Evolutionary conservation across 2,797 vertebrate species (phyloP).

Genomic region (Hemibagrus guttatus): DNA sequence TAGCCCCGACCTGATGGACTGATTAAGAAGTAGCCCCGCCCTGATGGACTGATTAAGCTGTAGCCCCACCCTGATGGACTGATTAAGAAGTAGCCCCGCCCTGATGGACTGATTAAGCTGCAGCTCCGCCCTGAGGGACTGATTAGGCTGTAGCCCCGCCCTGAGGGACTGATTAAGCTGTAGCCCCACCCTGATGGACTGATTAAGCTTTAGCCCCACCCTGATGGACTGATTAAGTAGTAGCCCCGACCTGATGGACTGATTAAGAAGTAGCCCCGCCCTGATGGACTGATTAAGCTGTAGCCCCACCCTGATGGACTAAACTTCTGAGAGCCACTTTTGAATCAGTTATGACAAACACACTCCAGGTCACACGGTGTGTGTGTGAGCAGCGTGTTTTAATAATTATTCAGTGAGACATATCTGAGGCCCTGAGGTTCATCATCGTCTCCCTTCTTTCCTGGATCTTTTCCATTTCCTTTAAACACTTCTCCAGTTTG

Average conservation of each 20-base stretch:
- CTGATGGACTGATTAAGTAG: not conserved
- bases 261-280: not conserved
- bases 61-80: not conserved
- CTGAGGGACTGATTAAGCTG: not conserved
- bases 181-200: not conserved
- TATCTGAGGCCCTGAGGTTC: not conserved
- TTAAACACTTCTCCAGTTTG: slow-evolving; percentile 28
- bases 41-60: not conserved
- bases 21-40: not conserved
- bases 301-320: not conserved
- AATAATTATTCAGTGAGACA: slow-evolving; percentile 19
- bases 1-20: not conserved
- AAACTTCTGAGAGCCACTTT: not conserved
- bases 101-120: not conserved
- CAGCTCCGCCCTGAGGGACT: not conserved
- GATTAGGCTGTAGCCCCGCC: not conserved
- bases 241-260: not conserved
- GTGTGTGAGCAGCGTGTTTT: too few species aligned
- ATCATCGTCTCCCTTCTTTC: slow-evolving; percentile 25
- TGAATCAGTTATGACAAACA: not conserved
- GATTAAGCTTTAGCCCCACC: not conserved
- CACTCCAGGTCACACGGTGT: too few species aligned
- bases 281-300: not conserved
- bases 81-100: not conserved
- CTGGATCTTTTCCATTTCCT: slow-evolving; percentile 11